These are phyloP conservation scores for Hyla sarda DNA, from an alignment of 2,113 vertebrate species.

Conservation along the genomic window DNA sequence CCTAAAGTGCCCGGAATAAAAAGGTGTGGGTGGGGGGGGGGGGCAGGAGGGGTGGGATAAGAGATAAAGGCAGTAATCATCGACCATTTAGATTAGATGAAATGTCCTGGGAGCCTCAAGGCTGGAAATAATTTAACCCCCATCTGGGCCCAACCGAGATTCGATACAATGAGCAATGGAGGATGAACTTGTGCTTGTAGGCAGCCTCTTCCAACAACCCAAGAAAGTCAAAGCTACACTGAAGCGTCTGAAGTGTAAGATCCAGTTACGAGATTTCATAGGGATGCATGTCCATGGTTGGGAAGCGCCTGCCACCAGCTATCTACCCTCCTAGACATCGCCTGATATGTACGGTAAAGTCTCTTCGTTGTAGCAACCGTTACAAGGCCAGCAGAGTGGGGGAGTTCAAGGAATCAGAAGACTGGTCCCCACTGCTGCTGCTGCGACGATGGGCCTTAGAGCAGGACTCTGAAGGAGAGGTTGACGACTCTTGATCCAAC, in stretches of 20 bases:
- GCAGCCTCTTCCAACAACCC: slow-evolving; percentile 22
- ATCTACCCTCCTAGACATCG: slow-evolving; percentile 36
- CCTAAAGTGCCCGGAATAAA: slow-evolving; percentile 55
- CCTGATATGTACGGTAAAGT: background rate
- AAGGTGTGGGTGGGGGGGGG: background rate
- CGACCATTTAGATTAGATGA: slow-evolving; percentile 43
- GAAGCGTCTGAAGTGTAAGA: slow-evolving; percentile 20
- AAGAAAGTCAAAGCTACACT: background rate
- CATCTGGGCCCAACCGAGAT: slow-evolving; percentile 3
- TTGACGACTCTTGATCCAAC: slow-evolving; percentile 94
- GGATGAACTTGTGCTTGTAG: slow-evolving; percentile 31
- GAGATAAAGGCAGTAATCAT: slow-evolving; percentile 1
- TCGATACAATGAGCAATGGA: background rate
- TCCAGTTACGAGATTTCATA: slow-evolving; percentile 36
- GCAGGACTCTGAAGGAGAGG: slow-evolving; percentile 95
- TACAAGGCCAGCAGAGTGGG: slow-evolving; percentile 96
- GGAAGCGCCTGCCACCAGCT: slow-evolving; percentile 10
- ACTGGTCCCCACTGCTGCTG: slow-evolving; percentile 99
- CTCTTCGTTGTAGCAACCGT: slow-evolving; percentile 61
- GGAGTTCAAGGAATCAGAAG: slow-evolving; percentile 99
- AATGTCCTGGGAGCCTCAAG: slow-evolving; percentile 45
- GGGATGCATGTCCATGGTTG: background rate
- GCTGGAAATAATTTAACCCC: slow-evolving; percentile 23
- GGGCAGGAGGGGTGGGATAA: background rate
- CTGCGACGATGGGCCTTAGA: slow-evolving; percentile 98